Percentiles rank a stretch among this genome's conserved stretches.
phyloP scores from a whole-genome alignment of 2,888 invertebrate species.

The Andrena praecox region DNA sequence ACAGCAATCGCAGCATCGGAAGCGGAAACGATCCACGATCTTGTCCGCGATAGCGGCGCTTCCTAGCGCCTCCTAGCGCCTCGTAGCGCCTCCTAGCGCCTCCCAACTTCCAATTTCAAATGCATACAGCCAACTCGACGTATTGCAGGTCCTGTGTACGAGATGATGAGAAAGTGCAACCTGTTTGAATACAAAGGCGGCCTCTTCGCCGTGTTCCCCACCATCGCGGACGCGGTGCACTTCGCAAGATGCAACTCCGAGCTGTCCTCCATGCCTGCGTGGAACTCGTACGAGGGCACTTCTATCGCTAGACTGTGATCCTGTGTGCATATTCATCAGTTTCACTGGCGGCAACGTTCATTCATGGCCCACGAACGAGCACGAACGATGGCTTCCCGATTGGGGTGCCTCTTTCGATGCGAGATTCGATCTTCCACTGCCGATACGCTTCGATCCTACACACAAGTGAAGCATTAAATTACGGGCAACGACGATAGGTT shows the following conservation, averaged over 20 bases:
- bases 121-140: conserved; percentile 5
- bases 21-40: conserved; percentile 22
- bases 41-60: neutral
- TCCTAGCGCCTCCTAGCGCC: no score
- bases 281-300: conserved; percentile 74
- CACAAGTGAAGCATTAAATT: no score
- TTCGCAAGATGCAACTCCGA: conserved; percentile 77
- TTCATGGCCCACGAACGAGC: conserved; percentile 14
- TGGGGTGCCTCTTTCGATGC: neutral
- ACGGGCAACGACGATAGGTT: no score
- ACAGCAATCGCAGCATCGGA: conserved; percentile 7
- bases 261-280: conserved; percentile 71
- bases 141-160: conserved; percentile 88
- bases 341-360: conserved; percentile 1
- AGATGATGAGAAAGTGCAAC: conserved; percentile 88
- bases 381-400: conserved; percentile 1
- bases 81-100: no score
- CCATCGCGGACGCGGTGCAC: conserved; percentile 89
- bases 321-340: conserved; percentile 6
- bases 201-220: conserved; percentile 88
- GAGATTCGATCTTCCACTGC: neutral
- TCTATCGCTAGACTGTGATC: conserved; percentile 72
- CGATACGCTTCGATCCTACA: neutral
- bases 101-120: conserved; percentile 2
- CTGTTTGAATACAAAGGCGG: conserved; percentile 85